These are phyloP conservation scores for Rhimphoctona megacephalus DNA, from an alignment of 2,888 invertebrate genomes.

Conservation along the genomic window DNA sequence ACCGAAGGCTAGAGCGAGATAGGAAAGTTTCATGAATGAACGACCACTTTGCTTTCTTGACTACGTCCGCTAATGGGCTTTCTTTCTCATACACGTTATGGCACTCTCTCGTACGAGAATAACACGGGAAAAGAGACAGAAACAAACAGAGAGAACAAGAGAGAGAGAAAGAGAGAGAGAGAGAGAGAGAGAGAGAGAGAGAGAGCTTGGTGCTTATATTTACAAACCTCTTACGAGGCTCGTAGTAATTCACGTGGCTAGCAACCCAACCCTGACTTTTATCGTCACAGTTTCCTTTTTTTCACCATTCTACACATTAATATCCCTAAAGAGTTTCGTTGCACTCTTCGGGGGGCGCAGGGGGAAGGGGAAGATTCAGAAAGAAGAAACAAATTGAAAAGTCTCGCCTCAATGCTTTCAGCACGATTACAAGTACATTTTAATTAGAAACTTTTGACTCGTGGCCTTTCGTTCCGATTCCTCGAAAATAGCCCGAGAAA, in stretches of 20 bases:
- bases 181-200: slow-evolving; percentile 2
- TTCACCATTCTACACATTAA: slow-evolving; percentile 27
- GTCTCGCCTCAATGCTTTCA: slow-evolving; percentile 24
- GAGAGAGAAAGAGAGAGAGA: slow-evolving; percentile 24
- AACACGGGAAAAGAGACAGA: slow-evolving; percentile 6
- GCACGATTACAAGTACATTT: slow-evolving; percentile 22
- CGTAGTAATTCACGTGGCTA: slow-evolving; percentile 58
- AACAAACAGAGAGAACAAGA: slow-evolving; percentile 11
- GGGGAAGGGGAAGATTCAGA: not conserved
- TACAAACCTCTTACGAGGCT: slow-evolving; percentile 62
- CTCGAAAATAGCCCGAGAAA: not conserved
- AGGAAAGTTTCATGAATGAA: slow-evolving; percentile 81
- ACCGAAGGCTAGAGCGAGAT: slow-evolving; percentile 23
- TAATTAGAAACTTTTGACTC: slow-evolving; percentile 25
- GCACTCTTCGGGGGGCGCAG: not conserved
- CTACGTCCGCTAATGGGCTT: slow-evolving; percentile 80
- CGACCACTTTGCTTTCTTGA: slow-evolving; percentile 74
- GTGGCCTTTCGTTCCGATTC: not conserved
- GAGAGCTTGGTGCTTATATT: slow-evolving; percentile 51
- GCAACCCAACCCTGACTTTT: slow-evolving; percentile 53
- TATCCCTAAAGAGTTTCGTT: slow-evolving; percentile 25
- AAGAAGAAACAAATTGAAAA: slow-evolving; percentile 26
- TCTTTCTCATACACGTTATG: slow-evolving; percentile 74
- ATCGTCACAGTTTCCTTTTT: slow-evolving; percentile 41
- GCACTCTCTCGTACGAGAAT: slow-evolving; percentile 44